Evolutionary conservation across 2,113 vertebrate species (phyloP).

Genomic region (Oriolus oriolus): DNA sequence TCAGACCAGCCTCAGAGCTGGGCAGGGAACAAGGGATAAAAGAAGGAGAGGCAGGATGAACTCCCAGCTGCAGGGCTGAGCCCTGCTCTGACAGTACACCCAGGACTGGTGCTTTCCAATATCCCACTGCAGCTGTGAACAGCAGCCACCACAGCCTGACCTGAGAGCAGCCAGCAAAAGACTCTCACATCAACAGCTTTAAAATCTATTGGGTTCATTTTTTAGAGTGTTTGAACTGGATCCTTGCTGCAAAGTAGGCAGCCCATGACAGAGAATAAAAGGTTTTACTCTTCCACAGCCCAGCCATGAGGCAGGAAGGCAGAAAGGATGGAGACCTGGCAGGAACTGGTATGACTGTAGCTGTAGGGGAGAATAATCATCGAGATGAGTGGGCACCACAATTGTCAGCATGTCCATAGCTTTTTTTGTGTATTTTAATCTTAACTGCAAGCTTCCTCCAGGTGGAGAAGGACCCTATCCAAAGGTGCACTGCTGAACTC

Average conservation of each 20-base stretch:
- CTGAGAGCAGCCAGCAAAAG: not conserved
- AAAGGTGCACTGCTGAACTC: not conserved
- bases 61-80: not conserved
- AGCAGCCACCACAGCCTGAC: not conserved
- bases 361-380: not conserved
- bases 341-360: not conserved
- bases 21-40: not conserved
- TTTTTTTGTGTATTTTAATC: not conserved
- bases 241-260: not conserved
- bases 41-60: not conserved
- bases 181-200: not conserved
- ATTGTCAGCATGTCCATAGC: not conserved
- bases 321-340: not conserved
- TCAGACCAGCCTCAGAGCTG: not conserved
- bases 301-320: not conserved
- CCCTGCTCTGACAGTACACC: not conserved
- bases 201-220: not conserved
- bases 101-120: not conserved
- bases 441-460: not conserved
- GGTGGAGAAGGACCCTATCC: not conserved
- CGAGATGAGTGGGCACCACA: not conserved
- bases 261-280: not conserved
- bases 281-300: not conserved
- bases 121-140: not conserved
- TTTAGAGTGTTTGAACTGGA: not conserved